A percentile compares a stretch with the other conserved stretches of the same genome.
Conservation (phyloP, 2,797 vertebrate genomes). For the Malacoctenus gilli region DNA sequence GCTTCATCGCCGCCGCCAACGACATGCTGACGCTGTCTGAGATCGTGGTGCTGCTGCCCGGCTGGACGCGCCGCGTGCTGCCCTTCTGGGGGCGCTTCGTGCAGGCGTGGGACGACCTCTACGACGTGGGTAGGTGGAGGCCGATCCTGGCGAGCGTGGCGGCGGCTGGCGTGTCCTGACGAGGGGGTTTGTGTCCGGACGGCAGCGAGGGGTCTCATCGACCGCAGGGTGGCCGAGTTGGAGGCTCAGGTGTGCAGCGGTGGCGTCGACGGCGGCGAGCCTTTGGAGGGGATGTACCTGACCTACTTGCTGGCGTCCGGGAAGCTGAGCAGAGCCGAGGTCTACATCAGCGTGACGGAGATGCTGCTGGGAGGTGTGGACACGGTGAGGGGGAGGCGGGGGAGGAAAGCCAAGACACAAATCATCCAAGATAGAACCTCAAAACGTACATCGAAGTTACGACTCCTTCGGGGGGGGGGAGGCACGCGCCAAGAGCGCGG, state of each 20-base stretch:
- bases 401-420: no score
- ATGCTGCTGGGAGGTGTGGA: slow-evolving; percentile 82
- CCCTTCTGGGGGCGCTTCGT: slow-evolving; percentile 81
- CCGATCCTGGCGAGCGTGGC: no score
- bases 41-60: slow-evolving; percentile 70
- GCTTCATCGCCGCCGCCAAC: slow-evolving; percentile 73
- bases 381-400: slow-evolving; percentile 70
- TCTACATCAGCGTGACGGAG: slow-evolving; percentile 78
- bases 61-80: slow-evolving; percentile 74
- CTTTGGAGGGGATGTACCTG: slow-evolving; percentile 74
- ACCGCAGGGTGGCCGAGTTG: slow-evolving; percentile 68
- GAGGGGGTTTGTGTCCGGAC: no score
- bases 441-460: no score
- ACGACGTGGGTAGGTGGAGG: slow-evolving; percentile 72
- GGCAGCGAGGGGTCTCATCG: slow-evolving; percentile 70
- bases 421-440: no score
- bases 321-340: slow-evolving; percentile 65
- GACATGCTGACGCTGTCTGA: slow-evolving; percentile 79
- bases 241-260: slow-evolving; percentile 41
- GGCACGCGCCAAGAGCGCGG: no score
- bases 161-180: no score
- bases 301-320: slow-evolving; percentile 74
- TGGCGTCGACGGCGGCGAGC: slow-evolving; percentile 47
- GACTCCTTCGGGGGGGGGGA: no score
- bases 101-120: slow-evolving; percentile 82